Evolutionary conservation across 2,113 vertebrate genomes (phyloP).

Genomic region (Neotragus pygmaeus): DNA sequence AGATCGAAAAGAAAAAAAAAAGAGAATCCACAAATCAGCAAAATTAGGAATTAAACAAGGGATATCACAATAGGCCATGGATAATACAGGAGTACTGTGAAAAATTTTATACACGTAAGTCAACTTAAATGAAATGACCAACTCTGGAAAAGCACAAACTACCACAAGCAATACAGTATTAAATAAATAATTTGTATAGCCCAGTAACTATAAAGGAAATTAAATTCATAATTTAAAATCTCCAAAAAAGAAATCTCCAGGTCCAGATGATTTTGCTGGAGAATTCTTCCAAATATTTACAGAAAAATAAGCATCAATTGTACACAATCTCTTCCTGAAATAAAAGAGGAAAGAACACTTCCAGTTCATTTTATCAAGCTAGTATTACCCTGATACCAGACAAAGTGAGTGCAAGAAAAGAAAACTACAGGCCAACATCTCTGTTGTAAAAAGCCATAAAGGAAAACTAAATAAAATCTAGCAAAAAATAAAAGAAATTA

Average conservation of each 20-base stretch:
- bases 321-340: neutral
- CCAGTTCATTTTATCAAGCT: neutral
- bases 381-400: neutral
- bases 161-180: neutral
- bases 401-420: neutral
- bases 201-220: constrained; percentile 9
- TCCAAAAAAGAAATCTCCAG: neutral
- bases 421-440: neutral
- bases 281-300: constrained; percentile 6
- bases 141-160: neutral
- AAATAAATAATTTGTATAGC: neutral
- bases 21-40: neutral
- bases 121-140: neutral
- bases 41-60: neutral
- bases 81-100: neutral
- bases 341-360: neutral
- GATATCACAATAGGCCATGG: neutral
- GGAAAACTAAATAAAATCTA: neutral
- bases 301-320: neutral
- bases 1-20: neutral
- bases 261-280: neutral
- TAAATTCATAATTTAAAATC: neutral
- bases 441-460: neutral
- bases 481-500: neutral
- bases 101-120: neutral